Conservation (phyloP, 2,113 vertebrate species). For the Terrapene triunguis region DNA sequence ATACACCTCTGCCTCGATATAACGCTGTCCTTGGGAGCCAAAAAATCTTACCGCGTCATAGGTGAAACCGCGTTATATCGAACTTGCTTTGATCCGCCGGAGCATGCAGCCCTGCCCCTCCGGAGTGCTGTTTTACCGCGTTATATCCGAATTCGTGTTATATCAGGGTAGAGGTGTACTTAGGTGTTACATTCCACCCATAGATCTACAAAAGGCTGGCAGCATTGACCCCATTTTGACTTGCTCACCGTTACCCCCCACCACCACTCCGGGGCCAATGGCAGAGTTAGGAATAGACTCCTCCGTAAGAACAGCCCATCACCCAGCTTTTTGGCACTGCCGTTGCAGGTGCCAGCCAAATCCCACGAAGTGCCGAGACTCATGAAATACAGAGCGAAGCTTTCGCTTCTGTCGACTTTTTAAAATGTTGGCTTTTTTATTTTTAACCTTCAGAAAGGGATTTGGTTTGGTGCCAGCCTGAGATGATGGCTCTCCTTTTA, state of each 20-base stretch:
- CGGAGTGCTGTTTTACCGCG: no score
- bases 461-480: background rate
- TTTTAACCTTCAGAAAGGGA: background rate
- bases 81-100: no score
- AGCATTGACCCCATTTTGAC: background rate
- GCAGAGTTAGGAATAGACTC: background rate
- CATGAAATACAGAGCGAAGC: background rate
- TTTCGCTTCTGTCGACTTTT: slow-evolving; percentile 3
- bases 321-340: background rate
- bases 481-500: background rate
- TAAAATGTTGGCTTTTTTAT: fast-evolving
- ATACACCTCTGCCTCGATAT: no score
- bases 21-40: no score
- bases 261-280: background rate
- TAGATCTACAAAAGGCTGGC: background rate
- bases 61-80: no score
- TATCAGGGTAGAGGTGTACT: background rate
- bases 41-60: no score
- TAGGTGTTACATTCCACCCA: background rate
- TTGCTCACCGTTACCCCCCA: background rate
- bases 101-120: no score
- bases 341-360: background rate
- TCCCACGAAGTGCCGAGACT: fast-evolving
- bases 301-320: background rate
- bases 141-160: no score